Evolutionary conservation across 2,113 vertebrate species (phyloP).

Genomic region (Oophaga pumilio): DNA sequence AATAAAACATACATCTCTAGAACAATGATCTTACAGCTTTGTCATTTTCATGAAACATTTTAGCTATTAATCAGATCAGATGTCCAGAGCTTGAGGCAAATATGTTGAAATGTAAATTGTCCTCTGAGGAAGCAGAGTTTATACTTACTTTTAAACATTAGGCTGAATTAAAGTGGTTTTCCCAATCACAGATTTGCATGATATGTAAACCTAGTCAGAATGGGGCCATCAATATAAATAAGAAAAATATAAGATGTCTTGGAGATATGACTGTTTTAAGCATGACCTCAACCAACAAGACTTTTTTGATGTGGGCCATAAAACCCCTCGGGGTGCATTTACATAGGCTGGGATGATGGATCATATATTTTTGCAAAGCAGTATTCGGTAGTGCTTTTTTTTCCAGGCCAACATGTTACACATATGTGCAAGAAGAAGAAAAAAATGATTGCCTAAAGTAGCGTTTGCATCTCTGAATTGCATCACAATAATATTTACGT

Average conservation of each 20-base stretch:
- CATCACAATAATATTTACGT: no score
- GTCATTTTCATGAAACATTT: background rate
- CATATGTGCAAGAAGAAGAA: no score
- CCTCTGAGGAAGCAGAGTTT: background rate
- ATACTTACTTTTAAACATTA: background rate
- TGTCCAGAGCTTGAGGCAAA: background rate
- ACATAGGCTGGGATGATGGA: no score
- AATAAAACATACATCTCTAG: background rate
- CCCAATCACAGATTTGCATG: background rate
- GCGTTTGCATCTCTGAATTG: no score
- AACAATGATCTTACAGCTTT: background rate
- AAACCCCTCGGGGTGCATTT: background rate
- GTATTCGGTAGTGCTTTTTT: no score
- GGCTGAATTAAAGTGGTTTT: background rate
- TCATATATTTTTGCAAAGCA: no score
- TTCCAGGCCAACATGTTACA: no score
- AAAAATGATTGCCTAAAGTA: no score
- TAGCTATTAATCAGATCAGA: background rate
- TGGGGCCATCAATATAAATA: no score
- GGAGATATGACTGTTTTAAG: no score
- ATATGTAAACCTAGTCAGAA: background rate
- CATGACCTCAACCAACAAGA: no score
- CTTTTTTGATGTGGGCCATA: background rate
- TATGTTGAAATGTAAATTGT: background rate
- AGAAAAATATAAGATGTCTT: no score